Evolutionary conservation across 2,888 invertebrate genomes (phyloP).

Genomic region (Alsophila aescularia): DNA sequence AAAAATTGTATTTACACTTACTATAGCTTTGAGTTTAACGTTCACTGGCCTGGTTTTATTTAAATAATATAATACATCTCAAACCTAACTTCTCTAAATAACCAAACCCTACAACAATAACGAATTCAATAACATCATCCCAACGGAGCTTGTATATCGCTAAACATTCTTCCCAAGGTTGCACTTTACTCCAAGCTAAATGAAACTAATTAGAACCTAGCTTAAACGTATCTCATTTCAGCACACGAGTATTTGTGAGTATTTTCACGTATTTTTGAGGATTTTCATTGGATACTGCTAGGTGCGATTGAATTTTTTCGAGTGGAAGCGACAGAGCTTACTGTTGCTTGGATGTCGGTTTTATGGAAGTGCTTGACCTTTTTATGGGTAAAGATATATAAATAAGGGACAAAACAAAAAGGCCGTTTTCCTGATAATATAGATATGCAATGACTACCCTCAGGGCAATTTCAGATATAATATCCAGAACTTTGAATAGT

Average conservation of each 20-base stretch:
- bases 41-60: background rate
- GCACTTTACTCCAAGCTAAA: conserved; percentile 34
- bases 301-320: conserved; percentile 81
- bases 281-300: conserved; percentile 73
- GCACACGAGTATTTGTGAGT: conserved; percentile 49
- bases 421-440: too few relatives aligned
- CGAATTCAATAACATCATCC: conserved; percentile 28
- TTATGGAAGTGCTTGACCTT: conserved; percentile 39
- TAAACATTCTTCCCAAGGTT: conserved; percentile 28
- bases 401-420: too few relatives aligned
- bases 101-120: conserved; percentile 19
- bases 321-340: conserved; percentile 79
- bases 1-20: too few relatives aligned
- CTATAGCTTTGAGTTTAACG: too few relatives aligned
- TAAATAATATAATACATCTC: too few relatives aligned
- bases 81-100: conserved; percentile 14
- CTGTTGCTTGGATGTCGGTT: conserved; percentile 34
- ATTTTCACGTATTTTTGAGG: conserved; percentile 74
- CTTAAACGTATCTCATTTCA: conserved; percentile 66
- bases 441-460: too few relatives aligned
- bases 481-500: too few relatives aligned
- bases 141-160: conserved; percentile 17
- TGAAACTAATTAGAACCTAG: conserved; percentile 60
- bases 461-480: too few relatives aligned
- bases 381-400: background rate